These are phyloP conservation scores for Nerophis lumbriciformis DNA, from an alignment of 2,113 vertebrate species.

Conservation along the genomic window DNA sequence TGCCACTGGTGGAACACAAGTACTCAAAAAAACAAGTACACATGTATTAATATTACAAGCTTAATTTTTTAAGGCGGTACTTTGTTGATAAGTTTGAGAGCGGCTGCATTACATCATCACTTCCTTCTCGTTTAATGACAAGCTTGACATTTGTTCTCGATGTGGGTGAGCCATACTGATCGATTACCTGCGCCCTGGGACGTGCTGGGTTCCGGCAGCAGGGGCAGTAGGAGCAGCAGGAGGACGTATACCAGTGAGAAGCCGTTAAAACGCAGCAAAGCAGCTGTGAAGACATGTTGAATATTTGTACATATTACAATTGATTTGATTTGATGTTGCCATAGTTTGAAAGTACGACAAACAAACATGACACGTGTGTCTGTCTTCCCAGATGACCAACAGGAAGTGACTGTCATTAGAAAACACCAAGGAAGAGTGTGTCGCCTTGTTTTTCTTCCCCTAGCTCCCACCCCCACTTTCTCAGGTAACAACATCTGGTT, in stretches of 20 bases:
- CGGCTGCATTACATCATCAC: no score
- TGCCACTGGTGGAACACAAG: no score
- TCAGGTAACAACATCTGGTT: slow-evolving; percentile 44
- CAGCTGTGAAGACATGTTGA: slow-evolving; percentile 67
- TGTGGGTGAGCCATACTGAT: background rate
- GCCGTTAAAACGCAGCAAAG: slow-evolving; percentile 87
- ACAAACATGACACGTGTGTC: slow-evolving; percentile 1
- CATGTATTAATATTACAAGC: no score
- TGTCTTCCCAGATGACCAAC: background rate
- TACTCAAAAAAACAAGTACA: no score
- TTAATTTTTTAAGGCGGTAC: no score
- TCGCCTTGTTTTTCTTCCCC: slow-evolving; percentile 11
- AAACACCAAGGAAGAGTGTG: background rate
- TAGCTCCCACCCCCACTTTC: slow-evolving; percentile 16
- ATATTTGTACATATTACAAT: no score
- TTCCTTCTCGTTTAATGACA: no score
- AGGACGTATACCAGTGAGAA: slow-evolving; percentile 92
- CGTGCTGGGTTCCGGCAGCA: slow-evolving; percentile 84
- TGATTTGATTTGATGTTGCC: no score
- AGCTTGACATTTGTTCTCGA: background rate
- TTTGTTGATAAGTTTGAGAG: no score
- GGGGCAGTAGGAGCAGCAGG: slow-evolving; percentile 89
- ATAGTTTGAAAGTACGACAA: background rate
- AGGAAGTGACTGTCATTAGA: background rate
- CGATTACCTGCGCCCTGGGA: slow-evolving; percentile 79